Evolutionary conservation across 2,888 invertebrate species (phyloP).

Genomic region (Lordiphosa andalusiaca): DNA sequence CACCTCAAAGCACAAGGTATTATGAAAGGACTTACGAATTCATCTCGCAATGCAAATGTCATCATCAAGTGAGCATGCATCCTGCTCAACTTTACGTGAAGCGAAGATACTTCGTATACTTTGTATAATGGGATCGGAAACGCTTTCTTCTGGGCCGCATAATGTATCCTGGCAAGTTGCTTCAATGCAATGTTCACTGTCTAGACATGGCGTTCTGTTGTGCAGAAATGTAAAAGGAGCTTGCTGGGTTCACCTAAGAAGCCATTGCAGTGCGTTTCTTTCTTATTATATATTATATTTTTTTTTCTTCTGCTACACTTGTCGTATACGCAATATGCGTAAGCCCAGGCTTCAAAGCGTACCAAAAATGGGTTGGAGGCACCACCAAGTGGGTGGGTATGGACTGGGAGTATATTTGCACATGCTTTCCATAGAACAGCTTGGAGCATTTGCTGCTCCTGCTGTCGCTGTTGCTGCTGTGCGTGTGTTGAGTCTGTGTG

Average conservation of each 20-base stretch:
- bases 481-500: constrained; percentile 42
- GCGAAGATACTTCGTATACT: too few relatives aligned
- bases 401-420: constrained; percentile 54
- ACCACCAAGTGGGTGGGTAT: constrained; percentile 7
- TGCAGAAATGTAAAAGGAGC: constrained; percentile 21
- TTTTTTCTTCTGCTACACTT: constrained; percentile 10
- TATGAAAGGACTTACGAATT: too few relatives aligned
- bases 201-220: background rate
- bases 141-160: constrained; percentile 10
- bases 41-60: too few relatives aligned
- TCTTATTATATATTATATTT: constrained; percentile 18
- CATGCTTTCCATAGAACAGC: constrained; percentile 37
- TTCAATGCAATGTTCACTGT: background rate
- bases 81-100: too few relatives aligned
- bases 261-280: constrained; percentile 52
- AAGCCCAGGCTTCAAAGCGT: constrained; percentile 25
- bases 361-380: constrained; percentile 12
- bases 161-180: too few relatives aligned
- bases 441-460: constrained; percentile 36
- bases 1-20: too few relatives aligned
- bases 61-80: too few relatives aligned
- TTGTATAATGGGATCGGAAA: constrained; percentile 13
- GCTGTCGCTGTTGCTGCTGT: constrained; percentile 25
- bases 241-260: constrained; percentile 31
- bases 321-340: constrained; percentile 33